A percentile compares a stretch with the other conserved stretches of the same genome.
These are phyloP conservation scores for Cyprinodon tularosa DNA, from an alignment of 2,113 vertebrate species.

Conservation along the genomic window DNA sequence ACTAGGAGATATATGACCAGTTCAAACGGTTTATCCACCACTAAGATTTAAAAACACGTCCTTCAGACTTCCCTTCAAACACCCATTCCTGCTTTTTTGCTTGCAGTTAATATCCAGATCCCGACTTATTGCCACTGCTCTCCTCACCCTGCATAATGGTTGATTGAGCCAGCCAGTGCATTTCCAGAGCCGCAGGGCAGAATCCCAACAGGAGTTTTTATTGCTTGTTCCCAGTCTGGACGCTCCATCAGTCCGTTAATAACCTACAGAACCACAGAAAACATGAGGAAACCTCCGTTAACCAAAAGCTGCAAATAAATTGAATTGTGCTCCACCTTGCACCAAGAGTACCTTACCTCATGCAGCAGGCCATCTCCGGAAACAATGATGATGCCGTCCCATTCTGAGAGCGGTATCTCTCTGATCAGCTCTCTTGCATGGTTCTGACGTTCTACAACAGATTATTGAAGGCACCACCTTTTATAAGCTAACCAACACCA, in stretches of 20 bases:
- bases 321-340: neutral
- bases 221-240: conserved; percentile 90
- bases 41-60: too few species aligned
- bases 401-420: conserved; percentile 84
- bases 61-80: neutral
- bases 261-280: conserved; percentile 75
- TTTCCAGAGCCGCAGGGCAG: conserved; percentile 92
- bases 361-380: conserved; percentile 90
- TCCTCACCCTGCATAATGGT: conserved; percentile 86
- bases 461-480: neutral
- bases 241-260: conserved; percentile 90
- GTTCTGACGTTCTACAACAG: conserved; percentile 85
- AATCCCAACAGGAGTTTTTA: conserved; percentile 88
- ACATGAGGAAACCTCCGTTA: neutral
- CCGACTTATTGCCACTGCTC: neutral
- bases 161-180: conserved; percentile 88
- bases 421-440: conserved; percentile 89
- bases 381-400: conserved; percentile 88
- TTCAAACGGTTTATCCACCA: neutral
- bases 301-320: neutral
- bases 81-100: too few species aligned
- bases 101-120: neutral
- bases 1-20: neutral
- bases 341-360: conserved; percentile 77
- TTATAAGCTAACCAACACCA: neutral